Evolutionary conservation across 35 echinoderm and acorn worm species (phyloP).

Genomic region (Lytechinus variegatus): DNA sequence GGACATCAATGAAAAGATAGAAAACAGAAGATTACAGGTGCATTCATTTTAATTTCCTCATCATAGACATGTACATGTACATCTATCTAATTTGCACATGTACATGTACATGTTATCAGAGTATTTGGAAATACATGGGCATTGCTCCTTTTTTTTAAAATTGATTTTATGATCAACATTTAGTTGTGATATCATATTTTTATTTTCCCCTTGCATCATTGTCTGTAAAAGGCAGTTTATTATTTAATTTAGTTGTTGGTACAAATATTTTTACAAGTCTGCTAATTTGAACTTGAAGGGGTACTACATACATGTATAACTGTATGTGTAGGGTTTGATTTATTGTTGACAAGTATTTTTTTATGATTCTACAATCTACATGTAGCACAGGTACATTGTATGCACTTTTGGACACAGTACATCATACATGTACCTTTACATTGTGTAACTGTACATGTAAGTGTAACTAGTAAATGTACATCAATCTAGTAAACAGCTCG

Average conservation of each 20-base stretch:
- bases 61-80: too few species aligned
- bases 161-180: neutral
- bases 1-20: too few species aligned
- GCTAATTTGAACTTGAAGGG: neutral
- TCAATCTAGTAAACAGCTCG: too few species aligned
- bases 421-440: too few species aligned
- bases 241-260: neutral
- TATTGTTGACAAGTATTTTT: neutral
- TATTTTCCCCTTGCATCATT: neutral
- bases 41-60: too few species aligned
- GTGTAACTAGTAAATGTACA: too few species aligned
- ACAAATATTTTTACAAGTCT: neutral
- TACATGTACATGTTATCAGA: too few species aligned
- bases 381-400: neutral
- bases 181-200: neutral
- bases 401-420: neutral
- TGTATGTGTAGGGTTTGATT: neutral
- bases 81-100: too few species aligned
- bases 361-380: neutral
- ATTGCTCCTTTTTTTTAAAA: neutral
- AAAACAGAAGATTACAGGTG: too few species aligned
- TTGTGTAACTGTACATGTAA: too few species aligned
- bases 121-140: neutral
- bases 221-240: neutral
- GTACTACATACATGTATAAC: neutral